phyloP scores from a whole-genome alignment of 2,797 vertebrate genomes.

The Sebastes elongatus region DNA sequence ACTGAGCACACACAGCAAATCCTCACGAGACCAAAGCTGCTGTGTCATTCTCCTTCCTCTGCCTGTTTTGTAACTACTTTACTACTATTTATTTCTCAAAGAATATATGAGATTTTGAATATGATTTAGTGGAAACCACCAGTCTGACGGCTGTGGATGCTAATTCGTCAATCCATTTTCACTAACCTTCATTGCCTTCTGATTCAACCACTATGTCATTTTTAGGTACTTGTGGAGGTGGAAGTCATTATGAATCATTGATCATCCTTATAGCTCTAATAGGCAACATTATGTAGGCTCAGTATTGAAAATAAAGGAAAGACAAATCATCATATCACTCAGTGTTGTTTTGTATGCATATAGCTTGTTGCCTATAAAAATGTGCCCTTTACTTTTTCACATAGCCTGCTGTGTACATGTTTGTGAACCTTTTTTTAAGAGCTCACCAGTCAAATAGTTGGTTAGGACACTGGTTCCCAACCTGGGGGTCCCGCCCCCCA shows the following conservation, averaged over 20 bases:
- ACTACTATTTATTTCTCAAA: too few relatives aligned
- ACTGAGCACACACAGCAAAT: slow-evolving; percentile 37
- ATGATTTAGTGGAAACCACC: neutral
- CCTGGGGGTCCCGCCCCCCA: too few relatives aligned
- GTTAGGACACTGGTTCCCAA: too few relatives aligned
- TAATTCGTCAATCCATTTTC: slow-evolving; percentile 1
- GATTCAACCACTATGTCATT: too few relatives aligned
- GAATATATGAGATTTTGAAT: neutral
- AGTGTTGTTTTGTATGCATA: neutral
- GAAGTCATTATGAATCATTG: too few relatives aligned
- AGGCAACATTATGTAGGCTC: neutral
- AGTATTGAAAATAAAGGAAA: neutral
- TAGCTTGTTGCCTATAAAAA: neutral
- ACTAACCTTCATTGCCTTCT: slow-evolving; percentile 2
- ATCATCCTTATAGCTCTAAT: neutral
- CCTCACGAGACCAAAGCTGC: slow-evolving; percentile 25
- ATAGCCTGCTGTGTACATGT: neutral
- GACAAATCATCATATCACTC: neutral
- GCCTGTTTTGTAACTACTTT: neutral
- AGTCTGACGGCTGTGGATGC: neutral
- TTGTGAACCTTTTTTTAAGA: neutral
- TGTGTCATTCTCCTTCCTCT: slow-evolving; percentile 20
- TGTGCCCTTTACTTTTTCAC: neutral
- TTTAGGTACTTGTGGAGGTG: too few relatives aligned
- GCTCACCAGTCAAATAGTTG: neutral